Evolutionary conservation across 2,888 invertebrate genomes (phyloP), one percentile per base, ranked within the genome.

Genomic region (Polylopha cassiicola): DNA sequence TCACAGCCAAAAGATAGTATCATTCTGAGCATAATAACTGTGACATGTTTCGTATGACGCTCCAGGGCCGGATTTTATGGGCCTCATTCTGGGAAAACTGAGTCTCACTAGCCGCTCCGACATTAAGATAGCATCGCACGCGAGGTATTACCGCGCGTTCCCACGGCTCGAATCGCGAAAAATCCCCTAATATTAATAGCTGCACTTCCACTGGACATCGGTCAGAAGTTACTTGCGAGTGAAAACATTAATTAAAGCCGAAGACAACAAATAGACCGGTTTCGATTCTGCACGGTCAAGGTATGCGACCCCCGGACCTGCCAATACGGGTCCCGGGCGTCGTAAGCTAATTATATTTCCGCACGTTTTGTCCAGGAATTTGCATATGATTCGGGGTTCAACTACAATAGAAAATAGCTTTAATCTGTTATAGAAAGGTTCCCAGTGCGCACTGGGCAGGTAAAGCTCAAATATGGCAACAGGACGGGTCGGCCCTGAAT

Each of bases 281-380:
- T 73, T 53, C 51, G 55, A 51, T 53, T 51, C 38, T 48, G 58
- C 61, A 61, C 49, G 70, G 71, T 73, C 74, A 72, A 75, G 67
- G 68, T 66, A 60, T 57, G 50, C 55, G 70, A 72, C 76, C 76
- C 69, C 55, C 51, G 55, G 56, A 54, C 53, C 60, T 57, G 57
- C 53, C 48, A 44, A 55, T 56, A 50, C 55, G 30, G 51, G 53
- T 55, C 51, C 51, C 53, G 50, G 60, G 64, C 60, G 65, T 63
- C 61, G 64, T 73, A 73, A 78, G 77, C 82, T 84, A 85, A 86
- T 86, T 86, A 85, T 85, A 74, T 79, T 78, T 81, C 79, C 74
- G 76, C 85, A 82, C 84, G 80, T 81, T 79, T 78, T 75, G 84
- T 75, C 67, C 61, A 49, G 46, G 55, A 48, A 79, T 84, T 82